Evolutionary conservation across 2,888 invertebrate genomes (phyloP).

Genomic region (Tinea pellionella): DNA sequence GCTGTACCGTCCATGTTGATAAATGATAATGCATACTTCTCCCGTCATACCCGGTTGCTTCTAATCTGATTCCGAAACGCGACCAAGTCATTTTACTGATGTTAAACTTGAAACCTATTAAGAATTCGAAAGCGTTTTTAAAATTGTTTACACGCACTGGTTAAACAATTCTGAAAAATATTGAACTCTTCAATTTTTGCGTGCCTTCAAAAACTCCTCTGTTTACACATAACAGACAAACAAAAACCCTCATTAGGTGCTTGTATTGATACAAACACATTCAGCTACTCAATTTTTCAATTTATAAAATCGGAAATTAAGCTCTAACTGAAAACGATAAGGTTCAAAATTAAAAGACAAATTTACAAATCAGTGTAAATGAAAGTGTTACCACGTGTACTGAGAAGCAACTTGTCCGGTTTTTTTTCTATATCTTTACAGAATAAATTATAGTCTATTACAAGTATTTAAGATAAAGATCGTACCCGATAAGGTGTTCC

Average conservation of each 20-base stretch:
- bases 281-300: neutral
- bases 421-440: slow-evolving; percentile 38
- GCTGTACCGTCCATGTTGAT: no score
- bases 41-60: no score
- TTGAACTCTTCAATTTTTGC: neutral
- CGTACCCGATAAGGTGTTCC: slow-evolving; percentile 28
- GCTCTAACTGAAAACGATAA: neutral
- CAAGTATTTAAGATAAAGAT: slow-evolving; percentile 57
- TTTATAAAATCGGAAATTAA: neutral
- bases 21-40: no score
- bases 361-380: neutral
- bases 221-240: slow-evolving; percentile 7
- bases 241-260: slow-evolving; percentile 34
- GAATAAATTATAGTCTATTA: slow-evolving; percentile 56
- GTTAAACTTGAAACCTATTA: no score
- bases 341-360: neutral
- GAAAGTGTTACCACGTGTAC: neutral
- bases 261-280: slow-evolving; percentile 14
- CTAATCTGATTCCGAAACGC: no score
- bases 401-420: slow-evolving; percentile 17
- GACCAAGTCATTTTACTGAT: no score
- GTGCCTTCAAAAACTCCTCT: neutral
- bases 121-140: no score
- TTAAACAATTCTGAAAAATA: no score
- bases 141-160: no score